Percentiles rank a stretch among this genome's conserved stretches.
Evolutionary conservation across 2,797 vertebrate genomes (phyloP).

Genomic region (Eulemur coronatus): DNA sequence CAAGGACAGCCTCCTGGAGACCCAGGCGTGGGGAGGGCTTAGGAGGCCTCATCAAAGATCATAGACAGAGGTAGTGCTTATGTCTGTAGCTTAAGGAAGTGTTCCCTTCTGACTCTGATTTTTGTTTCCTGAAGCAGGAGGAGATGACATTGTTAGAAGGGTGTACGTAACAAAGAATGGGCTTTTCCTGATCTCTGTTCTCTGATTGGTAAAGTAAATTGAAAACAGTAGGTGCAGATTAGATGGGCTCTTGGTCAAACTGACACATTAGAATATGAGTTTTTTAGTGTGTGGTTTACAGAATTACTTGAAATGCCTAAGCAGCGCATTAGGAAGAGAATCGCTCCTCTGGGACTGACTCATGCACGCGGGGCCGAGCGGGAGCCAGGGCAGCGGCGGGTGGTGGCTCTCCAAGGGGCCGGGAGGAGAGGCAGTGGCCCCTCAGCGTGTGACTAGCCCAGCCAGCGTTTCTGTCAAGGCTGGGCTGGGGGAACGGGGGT

Average conservation of each 20-base stretch:
- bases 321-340: neutral
- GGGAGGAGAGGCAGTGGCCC: neutral
- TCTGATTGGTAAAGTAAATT: neutral
- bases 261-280: neutral
- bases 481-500: rapidly evolving
- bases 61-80: neutral
- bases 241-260: neutral
- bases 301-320: neutral
- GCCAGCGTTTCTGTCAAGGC: neutral
- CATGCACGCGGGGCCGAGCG: rapidly evolving
- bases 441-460: rapidly evolving
- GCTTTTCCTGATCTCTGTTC: neutral
- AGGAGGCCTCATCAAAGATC: neutral
- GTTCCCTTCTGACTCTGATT: neutral
- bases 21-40: rapidly evolving
- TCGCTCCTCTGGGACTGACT: neutral
- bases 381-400: neutral
- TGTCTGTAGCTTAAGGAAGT: neutral
- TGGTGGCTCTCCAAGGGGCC: rapidly evolving
- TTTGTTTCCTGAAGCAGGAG: neutral
- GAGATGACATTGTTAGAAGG: neutral
- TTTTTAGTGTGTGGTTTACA: neutral
- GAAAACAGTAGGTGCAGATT: neutral
- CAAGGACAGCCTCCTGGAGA: neutral
- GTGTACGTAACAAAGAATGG: neutral